A percentile compares a stretch with the other conserved stretches of the same genome.
These are phyloP conservation scores for Eristalis tenax DNA, from an alignment of 2,888 invertebrate genomes.

Conservation along the genomic window DNA sequence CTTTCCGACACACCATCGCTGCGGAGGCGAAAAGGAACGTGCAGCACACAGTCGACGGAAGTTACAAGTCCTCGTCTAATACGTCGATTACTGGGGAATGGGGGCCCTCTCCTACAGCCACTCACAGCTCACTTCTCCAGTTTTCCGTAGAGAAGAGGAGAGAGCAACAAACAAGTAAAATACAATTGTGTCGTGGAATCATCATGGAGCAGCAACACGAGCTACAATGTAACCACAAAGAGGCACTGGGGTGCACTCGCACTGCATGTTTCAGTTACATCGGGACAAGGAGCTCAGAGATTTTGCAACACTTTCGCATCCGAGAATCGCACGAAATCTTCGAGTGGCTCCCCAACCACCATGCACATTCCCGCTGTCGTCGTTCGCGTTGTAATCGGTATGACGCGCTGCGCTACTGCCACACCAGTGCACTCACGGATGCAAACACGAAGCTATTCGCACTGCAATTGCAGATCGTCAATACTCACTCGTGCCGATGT, in stretches of 20 bases:
- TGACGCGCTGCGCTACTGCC: background rate
- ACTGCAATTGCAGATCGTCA: slow-evolving; percentile 30
- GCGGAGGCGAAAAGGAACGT: slow-evolving; percentile 30
- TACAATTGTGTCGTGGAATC: too few species aligned
- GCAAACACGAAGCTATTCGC: background rate
- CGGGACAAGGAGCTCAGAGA: slow-evolving; percentile 81
- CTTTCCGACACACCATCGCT: slow-evolving; percentile 10
- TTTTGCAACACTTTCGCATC: slow-evolving; percentile 76
- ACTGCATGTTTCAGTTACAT: slow-evolving; percentile 82
- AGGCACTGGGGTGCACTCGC: slow-evolving; percentile 78
- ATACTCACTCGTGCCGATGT: background rate
- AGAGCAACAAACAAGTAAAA: background rate
- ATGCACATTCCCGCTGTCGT: slow-evolving; percentile 38
- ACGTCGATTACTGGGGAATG: slow-evolving; percentile 21
- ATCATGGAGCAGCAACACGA: background rate
- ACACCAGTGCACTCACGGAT: background rate
- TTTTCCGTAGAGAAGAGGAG: slow-evolving; percentile 30
- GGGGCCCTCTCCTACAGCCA: background rate
- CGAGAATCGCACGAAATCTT: slow-evolving; percentile 63
- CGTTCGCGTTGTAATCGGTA: slow-evolving; percentile 44
- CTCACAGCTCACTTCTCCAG: slow-evolving; percentile 39
- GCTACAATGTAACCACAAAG: slow-evolving; percentile 57
- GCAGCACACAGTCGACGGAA: slow-evolving; percentile 43
- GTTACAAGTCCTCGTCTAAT: slow-evolving; percentile 15
- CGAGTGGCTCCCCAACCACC: slow-evolving; percentile 45